Conservation (phyloP, 2,113 vertebrate genomes). For the Oreocharis arfaki region DNA sequence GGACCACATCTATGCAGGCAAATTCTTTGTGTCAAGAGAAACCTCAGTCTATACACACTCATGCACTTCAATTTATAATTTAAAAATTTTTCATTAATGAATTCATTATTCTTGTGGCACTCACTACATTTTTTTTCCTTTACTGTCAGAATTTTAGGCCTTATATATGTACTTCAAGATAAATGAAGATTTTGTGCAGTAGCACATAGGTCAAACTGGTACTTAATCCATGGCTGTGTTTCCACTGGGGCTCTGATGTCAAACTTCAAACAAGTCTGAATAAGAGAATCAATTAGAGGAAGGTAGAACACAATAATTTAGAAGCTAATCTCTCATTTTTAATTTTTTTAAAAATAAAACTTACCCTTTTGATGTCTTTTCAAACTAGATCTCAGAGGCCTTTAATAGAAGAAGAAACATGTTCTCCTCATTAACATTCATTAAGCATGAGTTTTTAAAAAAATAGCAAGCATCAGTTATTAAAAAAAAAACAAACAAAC, state of each 20-base stretch:
- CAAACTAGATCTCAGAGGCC: background rate
- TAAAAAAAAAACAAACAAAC: background rate
- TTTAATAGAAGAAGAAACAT: background rate
- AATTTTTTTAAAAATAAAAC: background rate
- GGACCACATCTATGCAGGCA: background rate
- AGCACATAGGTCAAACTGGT: background rate
- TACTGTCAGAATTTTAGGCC: background rate
- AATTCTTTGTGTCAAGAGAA: background rate
- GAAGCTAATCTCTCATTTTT: background rate
- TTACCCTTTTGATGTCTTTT: slow-evolving; percentile 14
- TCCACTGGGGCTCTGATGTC: background rate
- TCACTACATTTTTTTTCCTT: background rate
- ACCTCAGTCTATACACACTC: background rate
- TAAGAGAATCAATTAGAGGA: slow-evolving; percentile 1
- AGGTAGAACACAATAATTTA: slow-evolving; percentile 5
- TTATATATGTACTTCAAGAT: background rate
- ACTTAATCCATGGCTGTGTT: background rate
- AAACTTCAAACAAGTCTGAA: slow-evolving; percentile 2
- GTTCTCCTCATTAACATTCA: background rate
- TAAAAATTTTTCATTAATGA: background rate
- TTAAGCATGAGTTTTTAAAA: background rate
- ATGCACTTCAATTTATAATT: background rate
- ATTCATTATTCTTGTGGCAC: background rate
- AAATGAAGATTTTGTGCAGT: background rate
- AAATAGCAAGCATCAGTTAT: background rate